phyloP scores from a whole-genome alignment of 2,797 vertebrate species.

The Acrocephalus scirpaceus region DNA sequence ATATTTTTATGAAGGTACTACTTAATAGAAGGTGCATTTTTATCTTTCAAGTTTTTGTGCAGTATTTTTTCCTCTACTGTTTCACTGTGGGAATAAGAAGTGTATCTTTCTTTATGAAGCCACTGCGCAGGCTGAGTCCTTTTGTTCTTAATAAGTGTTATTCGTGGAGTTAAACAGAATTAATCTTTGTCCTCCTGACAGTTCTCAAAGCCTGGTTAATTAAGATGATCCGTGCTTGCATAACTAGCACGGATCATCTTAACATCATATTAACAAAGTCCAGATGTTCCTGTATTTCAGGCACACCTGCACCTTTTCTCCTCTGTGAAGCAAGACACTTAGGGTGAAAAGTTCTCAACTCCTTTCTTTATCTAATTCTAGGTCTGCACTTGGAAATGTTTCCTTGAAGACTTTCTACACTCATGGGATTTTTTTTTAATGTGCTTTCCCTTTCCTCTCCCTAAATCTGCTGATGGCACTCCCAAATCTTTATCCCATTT shows the following conservation, averaged over 20 bases:
- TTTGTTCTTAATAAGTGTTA: not conserved
- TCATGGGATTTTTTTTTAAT: not conserved
- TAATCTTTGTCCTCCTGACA: conserved; percentile 7
- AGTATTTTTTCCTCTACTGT: not conserved
- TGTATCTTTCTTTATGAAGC: not conserved
- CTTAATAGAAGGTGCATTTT: not conserved
- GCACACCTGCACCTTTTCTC: conserved; percentile 1
- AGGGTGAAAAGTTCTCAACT: conserved; percentile 36
- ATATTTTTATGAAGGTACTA: not conserved
- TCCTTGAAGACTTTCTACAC: conserved; percentile 6
- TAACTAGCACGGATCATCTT: not conserved
- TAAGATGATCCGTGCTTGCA: not conserved
- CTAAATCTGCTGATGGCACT: conserved; percentile 41
- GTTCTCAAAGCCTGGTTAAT: conserved; percentile 4
- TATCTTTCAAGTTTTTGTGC: not conserved
- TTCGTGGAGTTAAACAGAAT: not conserved
- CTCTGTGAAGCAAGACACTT: conserved; percentile 7
- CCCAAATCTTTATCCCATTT: conserved; percentile 49
- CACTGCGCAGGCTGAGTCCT: not conserved
- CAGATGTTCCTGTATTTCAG: conserved; percentile 52
- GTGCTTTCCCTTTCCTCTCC: conserved; percentile 49
- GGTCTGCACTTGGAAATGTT: conserved; percentile 10
- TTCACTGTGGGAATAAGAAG: not conserved
- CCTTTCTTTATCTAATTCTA: conserved; percentile 2
- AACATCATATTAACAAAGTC: not conserved